Conservation (phyloP, 2,888 invertebrate species). For the Ophioninae sp. region DNA sequence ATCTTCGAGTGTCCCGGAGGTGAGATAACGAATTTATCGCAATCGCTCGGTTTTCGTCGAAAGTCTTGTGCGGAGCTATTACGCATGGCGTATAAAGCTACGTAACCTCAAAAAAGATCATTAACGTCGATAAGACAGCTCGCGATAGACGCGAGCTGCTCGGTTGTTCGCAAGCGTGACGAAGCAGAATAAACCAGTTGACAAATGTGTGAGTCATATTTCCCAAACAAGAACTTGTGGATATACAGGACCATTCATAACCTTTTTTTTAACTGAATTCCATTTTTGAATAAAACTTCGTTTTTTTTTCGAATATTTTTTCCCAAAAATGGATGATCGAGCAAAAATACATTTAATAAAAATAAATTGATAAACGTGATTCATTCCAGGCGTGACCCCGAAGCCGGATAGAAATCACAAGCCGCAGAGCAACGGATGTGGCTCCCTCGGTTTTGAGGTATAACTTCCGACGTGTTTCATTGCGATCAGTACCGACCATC, state of each 20-base stretch:
- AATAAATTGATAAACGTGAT: conserved; percentile 12
- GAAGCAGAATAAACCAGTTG: neutral
- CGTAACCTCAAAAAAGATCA: conserved; percentile 42
- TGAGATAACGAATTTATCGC: conserved; percentile 75
- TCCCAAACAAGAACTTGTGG: neutral
- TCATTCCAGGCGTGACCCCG: conserved; percentile 84
- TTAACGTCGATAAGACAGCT: conserved; percentile 15
- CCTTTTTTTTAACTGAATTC: neutral
- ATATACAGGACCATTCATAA: neutral
- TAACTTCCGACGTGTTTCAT: conserved; percentile 73
- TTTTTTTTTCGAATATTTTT: no score
- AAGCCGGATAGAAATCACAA: conserved; percentile 88
- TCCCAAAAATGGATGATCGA: neutral
- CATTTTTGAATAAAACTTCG: no score
- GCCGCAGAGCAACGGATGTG: conserved; percentile 92
- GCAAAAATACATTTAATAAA: neutral
- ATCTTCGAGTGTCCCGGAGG: conserved; percentile 89
- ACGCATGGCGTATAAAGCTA: neutral
- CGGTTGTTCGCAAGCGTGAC: neutral
- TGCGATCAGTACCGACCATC: neutral
- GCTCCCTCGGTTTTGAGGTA: conserved; percentile 89
- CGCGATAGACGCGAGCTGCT: neutral
- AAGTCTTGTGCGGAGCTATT: neutral
- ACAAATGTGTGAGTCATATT: neutral
- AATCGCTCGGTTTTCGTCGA: neutral